These are phyloP conservation scores for Dinoponera quadriceps DNA, from an alignment of 1,140 invertebrate species.

Conservation along the genomic window DNA sequence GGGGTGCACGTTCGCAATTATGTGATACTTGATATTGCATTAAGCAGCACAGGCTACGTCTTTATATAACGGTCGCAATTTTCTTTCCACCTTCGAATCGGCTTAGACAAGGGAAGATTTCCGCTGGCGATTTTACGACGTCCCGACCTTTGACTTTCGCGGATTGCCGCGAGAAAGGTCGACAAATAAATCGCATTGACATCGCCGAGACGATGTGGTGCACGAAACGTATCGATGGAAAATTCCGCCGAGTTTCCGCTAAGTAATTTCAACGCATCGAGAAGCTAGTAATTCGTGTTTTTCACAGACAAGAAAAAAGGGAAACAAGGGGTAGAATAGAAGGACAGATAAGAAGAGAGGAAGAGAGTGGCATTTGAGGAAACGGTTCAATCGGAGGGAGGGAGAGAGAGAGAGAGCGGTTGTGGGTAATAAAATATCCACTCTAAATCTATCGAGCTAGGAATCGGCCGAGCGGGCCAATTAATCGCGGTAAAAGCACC, in stretches of 20 bases:
- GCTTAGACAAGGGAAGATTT: too few relatives aligned
- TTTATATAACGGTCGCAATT: conserved; percentile 20
- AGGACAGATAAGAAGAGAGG: background rate
- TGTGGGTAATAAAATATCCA: conserved; percentile 54
- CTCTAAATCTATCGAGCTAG: conserved; percentile 9
- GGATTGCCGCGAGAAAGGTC: too few relatives aligned
- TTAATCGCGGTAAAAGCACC: conserved; percentile 45
- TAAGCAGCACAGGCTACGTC: conserved; percentile 18
- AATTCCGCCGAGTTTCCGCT: too few relatives aligned
- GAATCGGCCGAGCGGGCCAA: background rate
- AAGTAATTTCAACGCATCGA: too few relatives aligned
- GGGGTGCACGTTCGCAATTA: conserved; percentile 42
- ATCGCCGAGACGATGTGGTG: too few relatives aligned
- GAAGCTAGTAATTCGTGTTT: too few relatives aligned
- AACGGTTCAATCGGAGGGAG: background rate
- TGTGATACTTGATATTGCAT: conserved; percentile 54
- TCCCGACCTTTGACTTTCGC: too few relatives aligned
- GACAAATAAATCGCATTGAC: too few relatives aligned
- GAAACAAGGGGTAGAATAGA: too few relatives aligned
- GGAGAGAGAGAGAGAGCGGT: background rate
- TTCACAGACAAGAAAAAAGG: too few relatives aligned
- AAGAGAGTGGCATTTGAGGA: background rate
- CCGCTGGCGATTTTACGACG: too few relatives aligned
- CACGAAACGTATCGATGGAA: too few relatives aligned
- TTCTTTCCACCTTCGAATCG: background rate